Evolutionary conservation across 2,797 vertebrate genomes (phyloP).

Genomic region (Myotis pilosus): DNA sequence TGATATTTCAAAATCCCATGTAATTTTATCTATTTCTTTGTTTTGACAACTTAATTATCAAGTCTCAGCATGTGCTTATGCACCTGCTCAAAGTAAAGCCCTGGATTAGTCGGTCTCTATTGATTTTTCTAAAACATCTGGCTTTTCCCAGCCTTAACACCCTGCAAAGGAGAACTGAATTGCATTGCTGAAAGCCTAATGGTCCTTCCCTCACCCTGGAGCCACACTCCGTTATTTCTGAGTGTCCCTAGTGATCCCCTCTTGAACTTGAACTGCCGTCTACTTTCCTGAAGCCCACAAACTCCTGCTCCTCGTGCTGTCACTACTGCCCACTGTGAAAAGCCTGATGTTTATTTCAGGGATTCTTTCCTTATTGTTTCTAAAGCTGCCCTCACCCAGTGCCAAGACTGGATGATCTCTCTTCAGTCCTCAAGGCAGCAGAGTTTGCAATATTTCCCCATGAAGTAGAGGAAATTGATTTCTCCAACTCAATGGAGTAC

Average conservation of each 20-base stretch:
- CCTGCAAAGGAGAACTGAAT: background rate
- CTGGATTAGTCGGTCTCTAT: background rate
- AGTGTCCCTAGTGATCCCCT: background rate
- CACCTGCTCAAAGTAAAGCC: background rate
- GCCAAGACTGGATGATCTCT: background rate
- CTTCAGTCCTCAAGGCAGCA: background rate
- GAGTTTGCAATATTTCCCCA: background rate
- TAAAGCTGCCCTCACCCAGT: background rate
- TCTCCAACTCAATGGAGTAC: background rate
- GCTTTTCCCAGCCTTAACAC: background rate
- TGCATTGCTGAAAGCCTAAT: background rate
- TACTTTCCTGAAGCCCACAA: background rate
- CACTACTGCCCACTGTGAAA: background rate
- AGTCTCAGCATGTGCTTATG: background rate
- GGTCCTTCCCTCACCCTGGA: background rate
- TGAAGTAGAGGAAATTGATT: background rate
- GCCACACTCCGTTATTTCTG: background rate
- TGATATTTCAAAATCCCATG: background rate
- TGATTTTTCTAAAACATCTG: background rate
- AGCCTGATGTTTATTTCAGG: rapidly evolving
- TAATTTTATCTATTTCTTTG: background rate
- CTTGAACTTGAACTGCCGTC: background rate
- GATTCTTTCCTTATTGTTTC: too few species aligned
- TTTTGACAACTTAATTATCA: background rate
- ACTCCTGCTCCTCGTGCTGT: background rate